Conservation (phyloP, 2,113 vertebrate species). For the Balaenoptera acutorostrata region DNA sequence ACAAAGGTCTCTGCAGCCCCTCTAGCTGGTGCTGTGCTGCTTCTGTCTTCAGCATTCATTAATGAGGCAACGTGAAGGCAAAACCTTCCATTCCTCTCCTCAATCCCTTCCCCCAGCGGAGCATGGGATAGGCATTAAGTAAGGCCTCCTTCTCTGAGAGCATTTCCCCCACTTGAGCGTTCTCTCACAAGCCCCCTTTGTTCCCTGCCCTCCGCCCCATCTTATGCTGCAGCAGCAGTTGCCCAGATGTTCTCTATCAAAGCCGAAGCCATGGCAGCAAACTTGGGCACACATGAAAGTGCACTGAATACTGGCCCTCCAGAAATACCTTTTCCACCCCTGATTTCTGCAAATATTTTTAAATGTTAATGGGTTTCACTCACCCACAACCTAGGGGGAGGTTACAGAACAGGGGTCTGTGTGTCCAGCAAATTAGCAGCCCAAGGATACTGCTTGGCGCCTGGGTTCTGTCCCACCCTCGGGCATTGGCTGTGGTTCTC, state of each 20-base stretch:
- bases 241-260: conserved; percentile 91
- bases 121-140: conserved; percentile 66
- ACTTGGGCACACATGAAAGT: conserved; percentile 83
- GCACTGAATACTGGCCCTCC: conserved; percentile 83
- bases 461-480: conserved; percentile 76
- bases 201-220: conserved; percentile 76
- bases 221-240: conserved; percentile 73
- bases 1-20: neutral
- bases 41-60: neutral
- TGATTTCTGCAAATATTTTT: conserved; percentile 85
- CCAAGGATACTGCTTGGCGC: conserved; percentile 76
- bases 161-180: conserved; percentile 45
- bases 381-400: conserved; percentile 72
- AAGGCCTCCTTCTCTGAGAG: conserved; percentile 44
- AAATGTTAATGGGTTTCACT: conserved; percentile 84
- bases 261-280: conserved; percentile 83
- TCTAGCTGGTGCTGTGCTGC: neutral
- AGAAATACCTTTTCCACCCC: conserved; percentile 78
- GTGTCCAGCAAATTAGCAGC: conserved; percentile 77
- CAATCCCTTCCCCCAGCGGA: neutral
- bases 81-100: neutral
- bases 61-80: neutral
- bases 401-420: conserved; percentile 72
- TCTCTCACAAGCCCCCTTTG: conserved; percentile 84
- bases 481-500: conserved; percentile 68